Conservation (phyloP, 2,113 vertebrate genomes). For the Cyprinodon tularosa region DNA sequence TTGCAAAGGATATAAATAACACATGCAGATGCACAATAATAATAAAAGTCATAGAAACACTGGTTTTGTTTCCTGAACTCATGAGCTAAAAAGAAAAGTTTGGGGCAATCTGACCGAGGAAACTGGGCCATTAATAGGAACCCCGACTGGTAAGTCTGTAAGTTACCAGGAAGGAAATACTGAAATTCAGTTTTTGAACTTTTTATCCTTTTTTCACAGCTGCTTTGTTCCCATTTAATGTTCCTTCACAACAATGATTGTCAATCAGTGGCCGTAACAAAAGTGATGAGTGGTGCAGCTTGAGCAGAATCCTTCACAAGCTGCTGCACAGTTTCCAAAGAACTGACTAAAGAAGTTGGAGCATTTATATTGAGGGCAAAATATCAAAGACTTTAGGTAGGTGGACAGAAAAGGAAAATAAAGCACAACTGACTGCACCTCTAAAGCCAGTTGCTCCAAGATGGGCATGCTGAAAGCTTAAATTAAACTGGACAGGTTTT, state of each 20-base stretch:
- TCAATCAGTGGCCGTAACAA: slow-evolving; percentile 47
- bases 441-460: slow-evolving; percentile 10
- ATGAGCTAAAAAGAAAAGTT: slow-evolving; percentile 64
- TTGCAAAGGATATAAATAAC: slow-evolving; percentile 69
- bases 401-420: slow-evolving; percentile 13
- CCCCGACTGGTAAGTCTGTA: slow-evolving; percentile 36
- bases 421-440: slow-evolving; percentile 26
- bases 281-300: neutral
- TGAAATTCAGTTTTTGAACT: slow-evolving; percentile 60
- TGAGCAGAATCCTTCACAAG: slow-evolving; percentile 14
- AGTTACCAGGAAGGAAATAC: slow-evolving; percentile 44
- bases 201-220: slow-evolving; percentile 47
- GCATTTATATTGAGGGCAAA: slow-evolving; percentile 20
- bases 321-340: neutral
- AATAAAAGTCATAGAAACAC: neutral
- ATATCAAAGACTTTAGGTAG: slow-evolving; percentile 10
- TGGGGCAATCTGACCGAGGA: slow-evolving; percentile 47
- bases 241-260: slow-evolving; percentile 30
- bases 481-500: slow-evolving; percentile 33
- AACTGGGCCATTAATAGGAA: slow-evolving; percentile 65
- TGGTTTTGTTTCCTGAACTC: slow-evolving; percentile 76
- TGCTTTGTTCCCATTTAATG: slow-evolving; percentile 52
- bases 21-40: neutral
- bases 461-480: slow-evolving; percentile 6
- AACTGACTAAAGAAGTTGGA: neutral